These are phyloP conservation scores for Eledona agricola DNA, from an alignment of 2,888 invertebrate genomes.

Conservation along the genomic window DNA sequence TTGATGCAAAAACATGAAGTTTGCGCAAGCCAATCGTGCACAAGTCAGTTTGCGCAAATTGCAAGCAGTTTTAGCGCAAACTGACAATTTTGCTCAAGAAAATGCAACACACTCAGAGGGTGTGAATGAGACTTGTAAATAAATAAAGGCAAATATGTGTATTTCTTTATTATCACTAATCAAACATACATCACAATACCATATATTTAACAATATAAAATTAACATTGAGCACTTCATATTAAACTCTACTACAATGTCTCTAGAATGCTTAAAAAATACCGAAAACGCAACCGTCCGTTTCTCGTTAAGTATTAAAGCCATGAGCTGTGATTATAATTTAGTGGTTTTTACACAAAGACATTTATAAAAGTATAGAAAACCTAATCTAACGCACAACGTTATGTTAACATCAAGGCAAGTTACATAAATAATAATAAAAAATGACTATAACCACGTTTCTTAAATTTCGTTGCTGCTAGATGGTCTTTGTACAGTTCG, in stretches of 20 bases:
- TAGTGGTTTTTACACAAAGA: constrained; percentile 8
- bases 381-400: constrained; percentile 26
- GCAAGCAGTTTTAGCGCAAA: too few species aligned
- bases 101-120: too few species aligned
- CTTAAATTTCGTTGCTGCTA: constrained; percentile 7
- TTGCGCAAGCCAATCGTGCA: too few species aligned
- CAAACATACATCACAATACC: constrained; percentile 58
- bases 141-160: too few species aligned
- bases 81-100: too few species aligned
- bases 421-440: constrained; percentile 40
- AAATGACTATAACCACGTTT: constrained; percentile 42
- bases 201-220: constrained; percentile 53
- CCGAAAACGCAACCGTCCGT: constrained; percentile 10
- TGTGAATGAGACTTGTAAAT: too few species aligned
- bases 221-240: constrained; percentile 54
- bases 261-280: constrained; percentile 18
- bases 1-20: too few species aligned
- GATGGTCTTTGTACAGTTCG: constrained; percentile 12
- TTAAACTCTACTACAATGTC: constrained; percentile 26
- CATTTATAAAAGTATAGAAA: constrained; percentile 24
- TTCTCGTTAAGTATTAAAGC: constrained; percentile 22
- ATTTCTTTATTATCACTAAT: constrained; percentile 35
- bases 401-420: constrained; percentile 36
- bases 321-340: constrained; percentile 23
- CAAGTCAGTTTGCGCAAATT: too few species aligned